Evolutionary conservation across 1,140 invertebrate genomes (phyloP).

Genomic region (Caenorhabditis inopinata): DNA sequence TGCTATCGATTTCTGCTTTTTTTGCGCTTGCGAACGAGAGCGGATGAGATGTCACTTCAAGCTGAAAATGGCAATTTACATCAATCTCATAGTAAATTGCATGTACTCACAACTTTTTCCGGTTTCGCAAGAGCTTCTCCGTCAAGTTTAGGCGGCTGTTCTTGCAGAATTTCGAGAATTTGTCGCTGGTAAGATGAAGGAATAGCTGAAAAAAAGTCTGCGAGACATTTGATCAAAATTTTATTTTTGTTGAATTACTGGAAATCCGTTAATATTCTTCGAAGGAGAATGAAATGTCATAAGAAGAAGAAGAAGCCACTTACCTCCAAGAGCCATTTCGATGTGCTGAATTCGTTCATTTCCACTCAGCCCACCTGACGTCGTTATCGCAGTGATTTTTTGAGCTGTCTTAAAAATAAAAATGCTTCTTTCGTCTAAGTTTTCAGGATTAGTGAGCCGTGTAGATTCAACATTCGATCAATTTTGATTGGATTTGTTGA

Average conservation of each 20-base stretch:
- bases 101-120: neutral
- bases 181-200: slow-evolving; percentile 7
- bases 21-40: neutral
- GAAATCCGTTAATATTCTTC: neutral
- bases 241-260: too few species aligned
- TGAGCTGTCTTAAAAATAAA: neutral
- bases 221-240: neutral
- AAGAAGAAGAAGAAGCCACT: neutral
- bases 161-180: neutral
- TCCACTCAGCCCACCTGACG: neutral
- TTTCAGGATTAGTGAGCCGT: too few species aligned
- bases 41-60: neutral
- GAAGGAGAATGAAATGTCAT: neutral
- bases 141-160: slow-evolving; percentile 2
- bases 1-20: neutral
- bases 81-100: neutral
- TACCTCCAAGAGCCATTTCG: slow-evolving; percentile 17
- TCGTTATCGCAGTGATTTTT: neutral
- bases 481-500: too few species aligned
- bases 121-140: neutral
- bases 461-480: too few species aligned
- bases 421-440: too few species aligned
- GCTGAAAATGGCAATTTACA: neutral
- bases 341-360: slow-evolving; percentile 5
- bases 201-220: slow-evolving; percentile 19